Evolutionary conservation across 2,113 vertebrate genomes (phyloP).

Genomic region (Lonchura striata): DNA sequence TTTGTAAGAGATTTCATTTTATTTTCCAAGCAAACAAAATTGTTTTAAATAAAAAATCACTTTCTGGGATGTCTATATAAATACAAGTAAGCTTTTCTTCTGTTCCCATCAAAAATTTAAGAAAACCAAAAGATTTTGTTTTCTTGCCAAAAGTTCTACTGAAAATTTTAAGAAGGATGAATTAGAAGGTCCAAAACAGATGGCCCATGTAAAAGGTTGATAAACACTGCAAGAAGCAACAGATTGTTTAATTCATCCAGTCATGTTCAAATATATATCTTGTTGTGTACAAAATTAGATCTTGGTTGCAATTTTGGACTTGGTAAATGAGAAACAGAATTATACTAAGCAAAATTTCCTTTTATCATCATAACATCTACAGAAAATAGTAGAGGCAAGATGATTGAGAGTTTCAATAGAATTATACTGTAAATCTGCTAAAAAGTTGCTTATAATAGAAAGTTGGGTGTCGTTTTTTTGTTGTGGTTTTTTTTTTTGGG

Average conservation of each 20-base stretch:
- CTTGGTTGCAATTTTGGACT: background rate
- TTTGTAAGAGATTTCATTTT: background rate
- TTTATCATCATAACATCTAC: background rate
- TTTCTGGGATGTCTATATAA: background rate
- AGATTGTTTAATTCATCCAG: background rate
- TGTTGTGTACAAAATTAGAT: background rate
- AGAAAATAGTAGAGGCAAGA: background rate
- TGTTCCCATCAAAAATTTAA: background rate
- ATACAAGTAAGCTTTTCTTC: background rate
- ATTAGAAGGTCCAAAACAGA: constrained; percentile 26
- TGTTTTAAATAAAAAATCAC: background rate
- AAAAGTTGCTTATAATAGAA: background rate
- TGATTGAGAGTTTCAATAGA: constrained; percentile 10
- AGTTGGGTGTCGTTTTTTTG: too few species aligned
- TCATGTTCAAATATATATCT: background rate
- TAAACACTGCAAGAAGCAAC: background rate
- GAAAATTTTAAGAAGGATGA: background rate
- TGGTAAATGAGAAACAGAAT: background rate
- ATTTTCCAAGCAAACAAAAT: background rate
- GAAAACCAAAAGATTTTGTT: background rate
- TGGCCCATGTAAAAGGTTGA: background rate
- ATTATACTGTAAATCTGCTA: background rate
- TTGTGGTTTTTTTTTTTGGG: background rate
- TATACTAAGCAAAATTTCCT: background rate
- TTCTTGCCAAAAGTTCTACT: background rate